Evolutionary conservation across 2,888 invertebrate species (phyloP).

Genomic region (Ametastegia equiseti): DNA sequence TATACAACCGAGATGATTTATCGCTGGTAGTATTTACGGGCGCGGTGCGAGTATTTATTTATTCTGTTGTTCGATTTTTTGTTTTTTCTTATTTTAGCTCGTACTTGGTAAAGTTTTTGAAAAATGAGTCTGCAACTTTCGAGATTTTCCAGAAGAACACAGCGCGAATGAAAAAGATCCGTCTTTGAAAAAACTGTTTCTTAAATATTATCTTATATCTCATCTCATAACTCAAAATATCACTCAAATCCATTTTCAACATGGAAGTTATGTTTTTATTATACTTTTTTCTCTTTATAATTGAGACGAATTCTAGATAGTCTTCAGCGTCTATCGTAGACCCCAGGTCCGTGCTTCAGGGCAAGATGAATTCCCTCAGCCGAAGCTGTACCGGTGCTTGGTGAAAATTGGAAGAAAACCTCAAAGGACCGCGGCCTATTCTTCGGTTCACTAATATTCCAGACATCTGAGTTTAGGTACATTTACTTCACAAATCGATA

Average conservation of each 20-base stretch:
- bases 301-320: not conserved
- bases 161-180: too few species aligned
- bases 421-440: not conserved
- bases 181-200: too few species aligned
- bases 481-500: not conserved
- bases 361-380: not conserved
- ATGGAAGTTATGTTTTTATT: not conserved
- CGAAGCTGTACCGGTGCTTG: not conserved
- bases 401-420: not conserved
- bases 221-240: not conserved
- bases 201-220: too few species aligned
- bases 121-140: not conserved
- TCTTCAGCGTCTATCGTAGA: not conserved
- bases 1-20: not conserved
- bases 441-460: not conserved
- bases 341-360: not conserved
- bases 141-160: too few species aligned
- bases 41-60: not conserved
- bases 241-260: not conserved
- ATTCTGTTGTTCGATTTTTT: not conserved
- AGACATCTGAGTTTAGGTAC: not conserved
- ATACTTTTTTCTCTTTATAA: not conserved
- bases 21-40: not conserved
- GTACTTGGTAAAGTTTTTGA: not conserved
- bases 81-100: too few species aligned